Percentiles rank a stretch among this genome's conserved stretches.
Conservation (phyloP, 1,140 invertebrate genomes). For the Temnothorax curvispinosus region DNA sequence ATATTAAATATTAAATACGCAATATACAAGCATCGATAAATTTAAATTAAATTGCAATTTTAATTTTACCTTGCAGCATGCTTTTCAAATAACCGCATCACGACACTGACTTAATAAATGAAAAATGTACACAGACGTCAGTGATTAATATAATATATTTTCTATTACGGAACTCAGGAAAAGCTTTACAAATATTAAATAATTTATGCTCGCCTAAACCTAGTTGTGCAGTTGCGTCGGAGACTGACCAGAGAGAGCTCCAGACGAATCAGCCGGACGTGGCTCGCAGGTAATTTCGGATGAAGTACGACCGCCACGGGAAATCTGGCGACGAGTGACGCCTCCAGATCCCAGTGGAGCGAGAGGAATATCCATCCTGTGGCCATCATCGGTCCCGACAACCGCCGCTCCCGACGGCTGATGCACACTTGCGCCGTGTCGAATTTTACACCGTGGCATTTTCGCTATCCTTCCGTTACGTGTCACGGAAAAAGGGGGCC, state of each 20-base stretch:
- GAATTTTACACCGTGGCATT: conserved; percentile 49
- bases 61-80: neutral
- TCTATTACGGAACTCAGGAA: neutral
- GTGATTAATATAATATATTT: conserved; percentile 13
- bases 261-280: conserved; percentile 69
- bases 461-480: conserved; percentile 16
- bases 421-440: conserved; percentile 30
- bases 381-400: conserved; percentile 61
- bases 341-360: conserved; percentile 66
- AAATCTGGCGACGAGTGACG: conserved; percentile 76
- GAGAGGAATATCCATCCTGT: conserved; percentile 65
- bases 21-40: neutral
- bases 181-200: conserved; percentile 41
- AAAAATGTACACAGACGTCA: neutral
- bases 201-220: conserved; percentile 25
- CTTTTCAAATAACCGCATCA: neutral
- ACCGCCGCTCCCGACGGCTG: conserved; percentile 13
- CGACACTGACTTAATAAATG: neutral
- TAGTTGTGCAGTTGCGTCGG: conserved; percentile 51
- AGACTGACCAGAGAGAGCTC: conserved; percentile 55
- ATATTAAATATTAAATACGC: neutral
- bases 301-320: conserved; percentile 76
- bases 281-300: conserved; percentile 75
- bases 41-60: conserved; percentile 17
- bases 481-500: conserved; percentile 38